Conservation (phyloP, 2,888 invertebrate genomes). For the Adelognathus sp. region DNA sequence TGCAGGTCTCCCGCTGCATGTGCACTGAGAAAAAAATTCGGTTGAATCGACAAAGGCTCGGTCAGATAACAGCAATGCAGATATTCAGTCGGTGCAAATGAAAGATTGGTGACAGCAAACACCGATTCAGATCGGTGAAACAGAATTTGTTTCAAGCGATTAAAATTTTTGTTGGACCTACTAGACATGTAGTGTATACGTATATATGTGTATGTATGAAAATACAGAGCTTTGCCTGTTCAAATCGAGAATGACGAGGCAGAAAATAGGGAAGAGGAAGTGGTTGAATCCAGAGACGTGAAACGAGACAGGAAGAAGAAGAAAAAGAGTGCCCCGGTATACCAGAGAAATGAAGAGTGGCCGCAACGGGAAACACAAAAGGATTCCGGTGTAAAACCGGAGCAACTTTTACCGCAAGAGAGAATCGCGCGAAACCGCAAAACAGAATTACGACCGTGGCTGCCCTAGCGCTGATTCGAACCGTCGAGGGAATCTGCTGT, state of each 20-base stretch:
- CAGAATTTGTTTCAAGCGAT: too few species aligned
- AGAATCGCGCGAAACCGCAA: constrained; percentile 68
- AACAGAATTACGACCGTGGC: constrained; percentile 69
- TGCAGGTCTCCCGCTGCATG: too few species aligned
- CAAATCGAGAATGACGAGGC: neutral
- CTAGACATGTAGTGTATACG: neutral
- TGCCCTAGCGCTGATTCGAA: constrained; percentile 49
- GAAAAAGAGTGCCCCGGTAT: constrained; percentile 18
- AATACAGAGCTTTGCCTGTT: neutral
- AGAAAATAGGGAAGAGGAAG: constrained; percentile 25
- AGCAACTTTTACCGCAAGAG: constrained; percentile 70
- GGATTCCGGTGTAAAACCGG: constrained; percentile 72
- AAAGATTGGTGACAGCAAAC: too few species aligned
- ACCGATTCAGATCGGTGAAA: too few species aligned
- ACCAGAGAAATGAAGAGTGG: constrained; percentile 64
- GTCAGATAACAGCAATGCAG: too few species aligned
- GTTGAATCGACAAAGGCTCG: too few species aligned
- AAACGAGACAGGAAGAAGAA: constrained; percentile 3
- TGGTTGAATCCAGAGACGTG: constrained; percentile 14
- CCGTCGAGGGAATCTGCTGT: neutral
- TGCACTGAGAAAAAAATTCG: too few species aligned
- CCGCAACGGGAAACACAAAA: constrained; percentile 68
- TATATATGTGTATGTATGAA: neutral
- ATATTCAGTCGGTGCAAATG: too few species aligned
- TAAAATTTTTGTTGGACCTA: neutral